Conservation (phyloP, 2,888 invertebrate species). For the Brachyptera putata region DNA sequence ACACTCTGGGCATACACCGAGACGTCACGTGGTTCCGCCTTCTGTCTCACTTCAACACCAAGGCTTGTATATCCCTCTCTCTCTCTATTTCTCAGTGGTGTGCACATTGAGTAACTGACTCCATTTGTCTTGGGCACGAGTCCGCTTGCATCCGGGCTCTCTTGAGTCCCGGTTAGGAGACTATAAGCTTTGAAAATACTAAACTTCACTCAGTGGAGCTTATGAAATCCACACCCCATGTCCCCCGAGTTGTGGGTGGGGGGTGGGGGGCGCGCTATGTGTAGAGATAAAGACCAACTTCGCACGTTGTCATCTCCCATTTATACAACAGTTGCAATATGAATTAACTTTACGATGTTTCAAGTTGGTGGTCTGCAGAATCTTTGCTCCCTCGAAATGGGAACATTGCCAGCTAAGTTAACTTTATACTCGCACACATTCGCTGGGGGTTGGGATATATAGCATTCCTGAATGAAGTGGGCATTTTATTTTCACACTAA, state of each 20-base stretch:
- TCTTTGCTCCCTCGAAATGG: neutral
- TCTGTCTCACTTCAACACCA: constrained; percentile 9
- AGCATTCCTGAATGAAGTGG: no score
- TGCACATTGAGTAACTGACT: constrained; percentile 26
- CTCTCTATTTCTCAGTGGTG: constrained; percentile 19
- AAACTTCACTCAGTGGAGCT: constrained; percentile 18
- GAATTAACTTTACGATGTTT: constrained; percentile 14
- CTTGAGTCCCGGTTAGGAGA: neutral
- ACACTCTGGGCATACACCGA: neutral
- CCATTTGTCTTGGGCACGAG: constrained; percentile 25
- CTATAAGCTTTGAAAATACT: constrained; percentile 19
- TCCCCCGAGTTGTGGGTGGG: constrained; percentile 10
- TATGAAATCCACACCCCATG: constrained; percentile 20
- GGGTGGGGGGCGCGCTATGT: no score
- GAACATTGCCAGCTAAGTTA: neutral
- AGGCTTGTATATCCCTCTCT: constrained; percentile 20
- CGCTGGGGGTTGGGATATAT: no score
- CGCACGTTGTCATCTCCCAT: constrained; percentile 14
- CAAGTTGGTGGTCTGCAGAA: neutral
- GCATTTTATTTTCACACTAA: no score
- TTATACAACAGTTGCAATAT: neutral
- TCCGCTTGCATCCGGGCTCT: constrained; percentile 13
- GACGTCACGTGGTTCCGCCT: neutral
- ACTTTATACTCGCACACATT: no score
- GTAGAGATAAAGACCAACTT: constrained; percentile 9